Percentiles rank a stretch among this genome's conserved stretches.
These are phyloP conservation scores for Lithophane leautieri DNA, from an alignment of 2,888 invertebrate species.

Conservation along the genomic window DNA sequence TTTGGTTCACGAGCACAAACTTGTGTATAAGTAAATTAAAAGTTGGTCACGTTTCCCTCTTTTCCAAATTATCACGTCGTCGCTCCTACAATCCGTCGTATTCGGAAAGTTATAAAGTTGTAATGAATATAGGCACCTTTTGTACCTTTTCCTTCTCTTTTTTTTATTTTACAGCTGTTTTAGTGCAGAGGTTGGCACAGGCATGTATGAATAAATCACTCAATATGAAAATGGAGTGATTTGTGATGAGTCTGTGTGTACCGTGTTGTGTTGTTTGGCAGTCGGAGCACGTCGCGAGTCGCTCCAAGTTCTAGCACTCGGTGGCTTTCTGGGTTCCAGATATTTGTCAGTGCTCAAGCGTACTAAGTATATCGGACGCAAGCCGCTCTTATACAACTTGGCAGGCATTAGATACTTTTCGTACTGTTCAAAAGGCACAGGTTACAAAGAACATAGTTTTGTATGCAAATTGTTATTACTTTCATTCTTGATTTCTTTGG, in stretches of 20 bases:
- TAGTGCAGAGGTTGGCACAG: constrained; percentile 57
- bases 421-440: constrained; percentile 66
- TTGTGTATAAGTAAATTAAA: constrained; percentile 59
- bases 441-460: constrained; percentile 71
- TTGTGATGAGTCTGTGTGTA: constrained; percentile 71
- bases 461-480: constrained; percentile 71
- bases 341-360: constrained; percentile 69
- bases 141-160: constrained; percentile 56
- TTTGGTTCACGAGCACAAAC: constrained; percentile 49
- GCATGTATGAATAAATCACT: constrained; percentile 73
- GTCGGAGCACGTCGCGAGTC: constrained; percentile 72
- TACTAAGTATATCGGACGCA: constrained; percentile 56
- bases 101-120: constrained; percentile 55
- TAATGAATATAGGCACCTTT: constrained; percentile 63
- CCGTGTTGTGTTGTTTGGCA: constrained; percentile 48
- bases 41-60: constrained; percentile 58
- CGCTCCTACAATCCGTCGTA: constrained; percentile 31
- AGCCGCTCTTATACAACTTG: constrained; percentile 58
- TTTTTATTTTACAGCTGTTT: constrained; percentile 50
- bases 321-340: constrained; percentile 65
- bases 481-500: constrained; percentile 67
- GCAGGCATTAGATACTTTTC: constrained; percentile 67
- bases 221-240: constrained; percentile 77
- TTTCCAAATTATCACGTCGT: constrained; percentile 59
- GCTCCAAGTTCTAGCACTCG: constrained; percentile 64